phyloP scores from a whole-genome alignment of 2,888 invertebrate genomes.

The Ischnura elegans region DNA sequence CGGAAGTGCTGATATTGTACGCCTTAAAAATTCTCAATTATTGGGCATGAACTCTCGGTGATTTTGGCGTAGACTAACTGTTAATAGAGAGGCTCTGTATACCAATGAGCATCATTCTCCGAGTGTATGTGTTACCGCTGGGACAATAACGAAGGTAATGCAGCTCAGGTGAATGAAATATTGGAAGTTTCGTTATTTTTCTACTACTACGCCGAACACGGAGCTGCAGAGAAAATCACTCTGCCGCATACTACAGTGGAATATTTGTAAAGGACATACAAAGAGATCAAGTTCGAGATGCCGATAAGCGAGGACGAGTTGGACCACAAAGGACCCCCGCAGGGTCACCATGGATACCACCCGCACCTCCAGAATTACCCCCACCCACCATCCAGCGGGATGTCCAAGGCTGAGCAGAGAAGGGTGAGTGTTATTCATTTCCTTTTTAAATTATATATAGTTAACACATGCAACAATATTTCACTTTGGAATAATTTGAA shows the following conservation, averaged over 20 bases:
- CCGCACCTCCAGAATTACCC: constrained; percentile 26
- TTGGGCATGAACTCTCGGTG: neutral
- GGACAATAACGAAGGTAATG: neutral
- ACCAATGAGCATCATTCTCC: neutral
- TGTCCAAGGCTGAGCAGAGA: constrained; percentile 86
- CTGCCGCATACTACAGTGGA: neutral
- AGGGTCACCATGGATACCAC: constrained; percentile 77
- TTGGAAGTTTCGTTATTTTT: neutral
- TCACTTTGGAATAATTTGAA: too few species aligned
- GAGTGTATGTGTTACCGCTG: neutral
- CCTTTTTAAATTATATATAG: too few species aligned
- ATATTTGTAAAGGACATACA: neutral
- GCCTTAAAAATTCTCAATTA: neutral
- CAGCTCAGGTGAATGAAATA: neutral
- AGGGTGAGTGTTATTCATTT: too few species aligned
- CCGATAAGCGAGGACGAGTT: constrained; percentile 83
- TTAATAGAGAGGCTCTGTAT: neutral
- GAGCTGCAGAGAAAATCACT: neutral
- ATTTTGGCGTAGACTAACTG: neutral
- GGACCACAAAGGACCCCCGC: constrained; percentile 80
- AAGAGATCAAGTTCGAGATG: constrained; percentile 77
- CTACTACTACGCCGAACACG: too few species aligned
- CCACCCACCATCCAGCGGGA: constrained; percentile 70
- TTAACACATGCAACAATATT: too few species aligned
- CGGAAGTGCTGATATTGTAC: neutral